Percentiles rank a stretch among this genome's conserved stretches.
Evolutionary conservation across 2,797 vertebrate species (phyloP).

Genomic region (Chrysolophus pictus): DNA sequence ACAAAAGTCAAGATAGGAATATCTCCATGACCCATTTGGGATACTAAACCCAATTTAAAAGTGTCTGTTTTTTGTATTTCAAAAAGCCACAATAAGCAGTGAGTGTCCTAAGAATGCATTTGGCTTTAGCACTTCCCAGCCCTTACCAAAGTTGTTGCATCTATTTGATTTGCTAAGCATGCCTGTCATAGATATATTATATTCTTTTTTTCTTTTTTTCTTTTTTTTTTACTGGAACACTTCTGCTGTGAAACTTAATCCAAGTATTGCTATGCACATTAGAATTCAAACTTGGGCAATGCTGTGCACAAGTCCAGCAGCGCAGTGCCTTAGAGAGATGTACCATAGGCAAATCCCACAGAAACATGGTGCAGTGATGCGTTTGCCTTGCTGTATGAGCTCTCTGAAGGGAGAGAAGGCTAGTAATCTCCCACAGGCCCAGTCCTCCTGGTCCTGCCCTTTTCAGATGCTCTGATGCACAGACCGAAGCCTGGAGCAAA

Average conservation of each 20-base stretch:
- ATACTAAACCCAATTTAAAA: background rate
- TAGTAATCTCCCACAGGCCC: background rate
- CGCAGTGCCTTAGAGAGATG: background rate
- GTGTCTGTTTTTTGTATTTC: background rate
- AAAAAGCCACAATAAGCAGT: background rate
- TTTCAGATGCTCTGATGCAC: fast-evolving
- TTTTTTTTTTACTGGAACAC: background rate
- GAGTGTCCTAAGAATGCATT: background rate
- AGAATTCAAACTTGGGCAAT: background rate
- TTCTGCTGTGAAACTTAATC: background rate
- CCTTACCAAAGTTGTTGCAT: background rate
- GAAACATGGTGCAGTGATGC: background rate
- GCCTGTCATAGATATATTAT: background rate
- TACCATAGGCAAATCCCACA: background rate
- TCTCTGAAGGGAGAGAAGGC: background rate
- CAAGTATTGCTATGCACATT: background rate
- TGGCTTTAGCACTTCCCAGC: background rate
- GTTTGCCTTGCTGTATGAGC: background rate
- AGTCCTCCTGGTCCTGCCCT: background rate
- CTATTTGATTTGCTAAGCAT: background rate
- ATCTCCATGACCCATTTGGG: background rate
- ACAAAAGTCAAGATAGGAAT: background rate
- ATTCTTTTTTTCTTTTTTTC: background rate
- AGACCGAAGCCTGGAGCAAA: background rate
- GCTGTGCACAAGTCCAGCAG: background rate